Evolutionary conservation across 2,797 vertebrate genomes (phyloP).

Genomic region (Tragelaphus oryx): DNA sequence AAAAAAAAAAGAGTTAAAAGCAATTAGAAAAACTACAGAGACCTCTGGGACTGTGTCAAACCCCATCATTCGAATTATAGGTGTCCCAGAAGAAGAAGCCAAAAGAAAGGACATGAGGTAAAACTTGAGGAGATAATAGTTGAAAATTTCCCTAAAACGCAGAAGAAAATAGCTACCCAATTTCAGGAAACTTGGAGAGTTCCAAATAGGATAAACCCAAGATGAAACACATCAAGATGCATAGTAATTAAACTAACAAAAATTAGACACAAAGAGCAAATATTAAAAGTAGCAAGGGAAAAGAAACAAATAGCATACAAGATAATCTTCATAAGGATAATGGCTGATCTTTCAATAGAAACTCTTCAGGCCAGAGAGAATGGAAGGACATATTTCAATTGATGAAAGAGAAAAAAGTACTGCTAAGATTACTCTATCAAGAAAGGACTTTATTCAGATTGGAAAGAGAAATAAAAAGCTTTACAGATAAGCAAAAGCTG

Average conservation of each 20-base stretch:
- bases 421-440: neutral
- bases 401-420: neutral
- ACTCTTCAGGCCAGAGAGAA: neutral
- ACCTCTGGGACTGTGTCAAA: neutral
- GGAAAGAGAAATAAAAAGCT: neutral
- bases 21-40: neutral
- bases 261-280: neutral
- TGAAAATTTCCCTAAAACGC: neutral
- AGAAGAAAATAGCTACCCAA: neutral
- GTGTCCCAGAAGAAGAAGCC: neutral
- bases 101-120: neutral
- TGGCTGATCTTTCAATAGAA: neutral
- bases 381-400: neutral
- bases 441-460: neutral
- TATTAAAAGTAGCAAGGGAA: neutral
- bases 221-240: neutral
- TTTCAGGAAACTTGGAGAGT: neutral
- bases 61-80: neutral
- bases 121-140: neutral
- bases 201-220: neutral
- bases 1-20: neutral
- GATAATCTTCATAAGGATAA: neutral
- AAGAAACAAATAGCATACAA: neutral
- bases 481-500: neutral
- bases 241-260: neutral